Percentiles rank a stretch among this genome's conserved stretches.
Evolutionary conservation across 2,888 invertebrate genomes (phyloP).

Genomic region (Agelastica alni): DNA sequence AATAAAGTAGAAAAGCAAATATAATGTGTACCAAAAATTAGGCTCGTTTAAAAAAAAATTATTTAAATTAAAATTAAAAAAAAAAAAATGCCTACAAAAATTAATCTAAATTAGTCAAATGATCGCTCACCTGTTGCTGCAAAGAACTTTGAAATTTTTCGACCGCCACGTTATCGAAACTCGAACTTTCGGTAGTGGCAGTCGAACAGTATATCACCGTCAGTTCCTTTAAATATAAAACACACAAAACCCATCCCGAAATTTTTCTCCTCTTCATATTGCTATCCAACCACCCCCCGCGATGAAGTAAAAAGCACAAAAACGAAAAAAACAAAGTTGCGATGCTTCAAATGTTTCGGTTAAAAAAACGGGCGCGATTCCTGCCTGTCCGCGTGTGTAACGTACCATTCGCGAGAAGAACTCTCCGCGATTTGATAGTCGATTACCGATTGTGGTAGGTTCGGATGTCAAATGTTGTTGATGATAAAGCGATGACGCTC

Average conservation of each 20-base stretch:
- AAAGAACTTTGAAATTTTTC: conserved; percentile 55
- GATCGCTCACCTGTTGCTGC: conserved; percentile 57
- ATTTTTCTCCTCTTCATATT: conserved; percentile 23
- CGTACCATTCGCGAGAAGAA: conserved; percentile 22
- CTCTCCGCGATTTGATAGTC: conserved; percentile 20
- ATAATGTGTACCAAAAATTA: no score
- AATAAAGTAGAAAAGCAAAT: no score
- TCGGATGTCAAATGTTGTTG: conserved; percentile 19
- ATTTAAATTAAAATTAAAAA: no score
- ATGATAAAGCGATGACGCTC: conserved; percentile 6
- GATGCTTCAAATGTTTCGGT: background rate
- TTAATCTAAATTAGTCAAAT: no score
- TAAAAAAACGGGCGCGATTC: conserved; percentile 7
- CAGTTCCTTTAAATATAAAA: conserved; percentile 25
- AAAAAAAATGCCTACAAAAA: no score
- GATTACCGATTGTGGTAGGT: conserved; percentile 29
- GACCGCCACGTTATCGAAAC: conserved; percentile 31
- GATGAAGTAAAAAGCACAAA: background rate
- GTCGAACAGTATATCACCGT: conserved; percentile 21
- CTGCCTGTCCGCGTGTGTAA: conserved; percentile 1
- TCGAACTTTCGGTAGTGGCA: conserved; percentile 29
- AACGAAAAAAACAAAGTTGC: background rate
- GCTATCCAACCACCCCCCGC: background rate
- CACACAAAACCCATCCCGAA: conserved; percentile 9
- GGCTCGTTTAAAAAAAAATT: no score